These are phyloP conservation scores for Nomia melanderi DNA, from an alignment of 1,140 invertebrate species.

Conservation along the genomic window DNA sequence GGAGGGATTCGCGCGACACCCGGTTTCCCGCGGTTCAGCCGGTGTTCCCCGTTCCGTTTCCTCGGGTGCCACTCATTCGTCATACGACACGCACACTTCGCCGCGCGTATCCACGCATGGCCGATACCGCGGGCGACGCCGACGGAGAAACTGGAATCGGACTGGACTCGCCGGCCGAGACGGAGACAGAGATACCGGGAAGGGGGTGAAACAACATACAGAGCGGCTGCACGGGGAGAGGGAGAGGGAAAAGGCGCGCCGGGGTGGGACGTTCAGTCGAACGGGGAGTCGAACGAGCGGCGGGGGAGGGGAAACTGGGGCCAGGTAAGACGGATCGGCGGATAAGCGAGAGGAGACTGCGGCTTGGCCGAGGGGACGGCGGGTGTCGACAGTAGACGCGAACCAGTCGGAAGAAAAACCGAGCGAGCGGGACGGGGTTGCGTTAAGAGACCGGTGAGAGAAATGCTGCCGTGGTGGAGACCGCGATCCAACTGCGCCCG, in stretches of 20 bases:
- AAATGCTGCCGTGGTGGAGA: constrained; percentile 70
- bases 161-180: not conserved
- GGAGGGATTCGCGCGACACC: not conserved
- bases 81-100: constrained; percentile 51
- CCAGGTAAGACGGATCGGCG: constrained; percentile 15
- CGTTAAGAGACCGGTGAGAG: constrained; percentile 56
- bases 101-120: constrained; percentile 15
- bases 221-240: not conserved
- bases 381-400: constrained; percentile 6
- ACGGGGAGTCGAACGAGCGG: not conserved
- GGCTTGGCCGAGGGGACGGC: not conserved
- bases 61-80: constrained; percentile 56
- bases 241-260: not conserved
- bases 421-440: constrained; percentile 44
- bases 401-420: constrained; percentile 1
- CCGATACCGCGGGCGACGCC: not conserved
- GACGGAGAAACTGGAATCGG: constrained; percentile 22
- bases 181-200: not conserved
- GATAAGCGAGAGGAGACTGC: constrained; percentile 11
- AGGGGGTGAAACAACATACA: no score
- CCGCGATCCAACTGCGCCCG: constrained; percentile 75
- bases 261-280: not conserved
- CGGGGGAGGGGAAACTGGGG: not conserved
- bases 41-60: constrained; percentile 38
- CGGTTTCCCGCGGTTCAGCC: no score